phyloP scores from a whole-genome alignment of 2,888 invertebrate species.

The Trachelus stipa region DNA sequence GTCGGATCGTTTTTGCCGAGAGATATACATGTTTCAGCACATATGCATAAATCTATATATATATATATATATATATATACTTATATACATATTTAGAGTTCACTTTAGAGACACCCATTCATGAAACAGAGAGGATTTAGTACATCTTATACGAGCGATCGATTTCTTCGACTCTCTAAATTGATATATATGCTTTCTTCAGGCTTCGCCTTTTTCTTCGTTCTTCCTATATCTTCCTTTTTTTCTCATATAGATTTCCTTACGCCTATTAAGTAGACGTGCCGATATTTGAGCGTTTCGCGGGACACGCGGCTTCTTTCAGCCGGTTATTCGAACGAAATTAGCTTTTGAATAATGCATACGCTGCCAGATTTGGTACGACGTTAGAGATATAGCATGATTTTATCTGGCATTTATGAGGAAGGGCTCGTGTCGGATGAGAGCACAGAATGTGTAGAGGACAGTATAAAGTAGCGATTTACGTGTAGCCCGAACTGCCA shows the following conservation, averaged over 20 bases:
- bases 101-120: not conserved
- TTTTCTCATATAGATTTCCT: conserved; percentile 29
- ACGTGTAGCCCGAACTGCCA: conserved; percentile 13
- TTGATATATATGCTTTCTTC: not conserved
- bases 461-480: conserved; percentile 26
- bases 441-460: conserved; percentile 24
- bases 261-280: conserved; percentile 35
- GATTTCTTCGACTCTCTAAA: conserved; percentile 29
- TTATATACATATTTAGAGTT: not conserved
- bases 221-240: conserved; percentile 25
- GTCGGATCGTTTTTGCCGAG: not conserved
- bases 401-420: conserved; percentile 59
- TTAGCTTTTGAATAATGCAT: conserved; percentile 60
- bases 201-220: conserved; percentile 19
- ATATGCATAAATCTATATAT: not conserved
- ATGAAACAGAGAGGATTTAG: conserved; percentile 29
- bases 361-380: conserved; percentile 39
- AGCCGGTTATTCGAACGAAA: conserved; percentile 51
- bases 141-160: conserved; percentile 34
- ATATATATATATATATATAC: not conserved
- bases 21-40: not conserved
- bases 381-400: conserved; percentile 52
- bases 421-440: conserved; percentile 35
- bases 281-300: conserved; percentile 34
- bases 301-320: conserved; percentile 37